phyloP scores from a whole-genome alignment of 2,888 invertebrate species.

The Hypolimnas misippus region DNA sequence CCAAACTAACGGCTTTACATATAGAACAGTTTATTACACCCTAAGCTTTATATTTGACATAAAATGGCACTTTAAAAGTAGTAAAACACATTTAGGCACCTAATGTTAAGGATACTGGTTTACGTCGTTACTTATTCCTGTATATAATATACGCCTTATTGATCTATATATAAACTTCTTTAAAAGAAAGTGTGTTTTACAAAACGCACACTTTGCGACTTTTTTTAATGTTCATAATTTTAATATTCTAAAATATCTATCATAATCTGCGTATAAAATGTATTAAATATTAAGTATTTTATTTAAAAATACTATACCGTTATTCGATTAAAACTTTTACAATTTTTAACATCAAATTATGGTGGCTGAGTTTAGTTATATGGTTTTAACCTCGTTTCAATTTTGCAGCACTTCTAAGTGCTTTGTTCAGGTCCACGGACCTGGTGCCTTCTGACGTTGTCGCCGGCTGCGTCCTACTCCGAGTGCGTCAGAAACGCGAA shows the following conservation, averaged over 20 bases:
- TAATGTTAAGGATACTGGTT: background rate
- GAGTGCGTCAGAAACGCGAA: slow-evolving; percentile 89
- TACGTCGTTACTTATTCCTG: background rate
- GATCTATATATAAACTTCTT: background rate
- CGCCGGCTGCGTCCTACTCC: slow-evolving; percentile 93
- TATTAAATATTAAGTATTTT: no score
- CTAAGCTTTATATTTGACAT: slow-evolving; percentile 4
- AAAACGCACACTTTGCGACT: no score
- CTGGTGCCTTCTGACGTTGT: slow-evolving; percentile 94
- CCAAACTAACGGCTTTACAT: background rate
- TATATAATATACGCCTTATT: background rate
- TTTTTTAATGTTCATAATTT: no score
- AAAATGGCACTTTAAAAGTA: slow-evolving; percentile 5
- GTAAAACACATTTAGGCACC: background rate
- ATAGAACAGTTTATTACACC: background rate
- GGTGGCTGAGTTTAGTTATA: no score
- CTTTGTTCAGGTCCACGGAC: slow-evolving; percentile 92
- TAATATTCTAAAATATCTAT: no score
- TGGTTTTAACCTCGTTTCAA: background rate
- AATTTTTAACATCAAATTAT: no score
- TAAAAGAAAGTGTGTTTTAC: no score
- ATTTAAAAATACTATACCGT: no score
- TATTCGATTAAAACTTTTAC: no score
- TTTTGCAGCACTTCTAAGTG: slow-evolving; percentile 87
- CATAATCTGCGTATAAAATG: no score